Evolutionary conservation across 2,888 invertebrate species (phyloP), one percentile per base, ranked within the genome.

Genomic region (Sclerodermus sp.): DNA sequence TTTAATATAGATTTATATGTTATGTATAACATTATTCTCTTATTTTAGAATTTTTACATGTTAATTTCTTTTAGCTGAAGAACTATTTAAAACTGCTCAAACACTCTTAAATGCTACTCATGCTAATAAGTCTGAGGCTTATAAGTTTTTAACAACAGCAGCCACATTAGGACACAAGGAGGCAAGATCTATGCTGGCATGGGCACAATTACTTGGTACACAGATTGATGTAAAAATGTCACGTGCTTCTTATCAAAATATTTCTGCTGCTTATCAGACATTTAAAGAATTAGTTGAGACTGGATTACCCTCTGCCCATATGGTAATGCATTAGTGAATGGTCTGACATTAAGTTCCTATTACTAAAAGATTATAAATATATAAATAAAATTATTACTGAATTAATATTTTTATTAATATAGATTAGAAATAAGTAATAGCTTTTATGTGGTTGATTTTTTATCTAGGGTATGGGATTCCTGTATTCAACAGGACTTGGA

Each of bases 291-390:
- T 96, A 32, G 87, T 88, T 0, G 84, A 85, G 8, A 80, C 83
- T 31, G 97, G 97, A 0, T 83, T 90, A 46, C 87, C 93, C 1
- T 91, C 91, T 67, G 96, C 93, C 10, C 96, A 97, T 79, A 89
- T 94, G 84, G 94, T 90, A 77, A 38, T n/a, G n/a, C n/a, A n/a
- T n/a, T n/a, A n/a, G n/a, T n/a, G n/a, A n/a, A n/a, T n/a, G n/a
- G n/a, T n/a, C n/a, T n/a, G n/a, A n/a, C n/a, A n/a, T n/a, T n/a
- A n/a, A n/a, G n/a, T n/a, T n/a, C n/a, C n/a, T n/a, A n/a, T n/a
- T n/a, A n/a, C n/a, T n/a, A n/a, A n/a, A n/a, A n/a, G n/a, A n/a
- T n/a, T n/a, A n/a, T n/a, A n/a, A n/a, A n/a, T n/a, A n/a, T n/a
- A n/a, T n/a, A n/a, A n/a, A n/a, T n/a, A n/a, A n/a, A n/a, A 38